A percentile compares a stretch with the other conserved stretches of the same genome.
These are phyloP conservation scores for Aphelenchoides bicaudatus DNA, from an alignment of 2,888 invertebrate species.

Conservation along the genomic window DNA sequence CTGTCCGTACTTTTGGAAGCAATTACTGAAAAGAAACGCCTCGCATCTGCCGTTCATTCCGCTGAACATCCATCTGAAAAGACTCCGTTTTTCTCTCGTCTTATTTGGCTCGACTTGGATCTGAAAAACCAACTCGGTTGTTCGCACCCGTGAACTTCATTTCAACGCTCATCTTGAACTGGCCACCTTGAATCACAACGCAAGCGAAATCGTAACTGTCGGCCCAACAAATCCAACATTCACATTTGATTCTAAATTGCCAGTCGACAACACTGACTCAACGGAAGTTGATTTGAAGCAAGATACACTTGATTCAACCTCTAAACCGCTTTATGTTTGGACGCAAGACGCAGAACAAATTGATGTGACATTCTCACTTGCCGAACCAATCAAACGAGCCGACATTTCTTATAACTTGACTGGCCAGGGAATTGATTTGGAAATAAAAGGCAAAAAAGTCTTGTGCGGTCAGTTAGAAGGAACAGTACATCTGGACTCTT, in stretches of 20 bases:
- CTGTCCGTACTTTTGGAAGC: constrained; percentile 17
- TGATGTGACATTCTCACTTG: constrained; percentile 14
- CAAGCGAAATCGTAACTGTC: constrained; percentile 13
- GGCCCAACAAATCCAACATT: constrained; percentile 13
- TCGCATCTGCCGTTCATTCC: no score
- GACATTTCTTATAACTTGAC: constrained; percentile 16
- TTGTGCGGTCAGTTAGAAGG: constrained; percentile 19
- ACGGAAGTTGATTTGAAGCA: neutral
- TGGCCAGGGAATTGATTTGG: neutral
- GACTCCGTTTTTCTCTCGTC: constrained; percentile 8
- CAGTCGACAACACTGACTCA: constrained; percentile 7
- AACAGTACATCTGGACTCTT: constrained; percentile 20
- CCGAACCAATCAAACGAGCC: constrained; percentile 5
- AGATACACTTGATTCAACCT: neutral
- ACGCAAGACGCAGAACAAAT: constrained; percentile 27
- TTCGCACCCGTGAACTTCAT: neutral
- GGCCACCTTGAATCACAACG: constrained; percentile 21
- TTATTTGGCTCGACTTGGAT: constrained; percentile 16
- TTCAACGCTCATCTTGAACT: constrained; percentile 17
- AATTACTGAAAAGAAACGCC: neutral
- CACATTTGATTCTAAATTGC: neutral
- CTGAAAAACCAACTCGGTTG: neutral
- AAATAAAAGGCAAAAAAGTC: constrained; percentile 4
- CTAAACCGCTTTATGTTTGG: constrained; percentile 22
- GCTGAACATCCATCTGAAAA: neutral